Conservation (phyloP, 2,888 invertebrate genomes). For the Trachelus troglodyta region DNA sequence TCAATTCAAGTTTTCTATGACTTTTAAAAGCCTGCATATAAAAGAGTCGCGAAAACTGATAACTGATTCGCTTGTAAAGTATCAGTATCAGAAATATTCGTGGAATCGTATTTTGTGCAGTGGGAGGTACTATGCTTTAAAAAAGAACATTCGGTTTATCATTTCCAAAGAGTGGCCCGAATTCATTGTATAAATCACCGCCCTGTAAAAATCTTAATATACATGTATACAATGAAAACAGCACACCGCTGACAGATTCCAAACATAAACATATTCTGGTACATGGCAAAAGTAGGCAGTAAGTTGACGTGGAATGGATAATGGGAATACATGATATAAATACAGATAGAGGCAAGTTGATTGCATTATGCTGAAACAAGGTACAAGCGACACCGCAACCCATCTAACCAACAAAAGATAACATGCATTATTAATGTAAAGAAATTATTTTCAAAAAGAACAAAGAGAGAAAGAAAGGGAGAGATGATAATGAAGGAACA, state of each 20-base stretch:
- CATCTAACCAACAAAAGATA: slow-evolving; percentile 14
- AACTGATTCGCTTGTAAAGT: neutral
- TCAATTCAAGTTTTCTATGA: neutral
- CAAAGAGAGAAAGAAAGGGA: neutral
- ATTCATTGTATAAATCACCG: neutral
- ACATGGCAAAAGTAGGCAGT: slow-evolving; percentile 60
- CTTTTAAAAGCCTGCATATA: neutral
- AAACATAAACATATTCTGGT: slow-evolving; percentile 25
- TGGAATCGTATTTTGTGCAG: neutral
- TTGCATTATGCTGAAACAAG: slow-evolving; percentile 36
- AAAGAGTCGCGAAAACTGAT: neutral
- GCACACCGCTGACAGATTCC: neutral
- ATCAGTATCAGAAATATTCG: neutral
- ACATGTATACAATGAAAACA: neutral
- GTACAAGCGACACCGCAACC: slow-evolving; percentile 39
- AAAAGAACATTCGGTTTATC: neutral
- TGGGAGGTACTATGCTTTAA: neutral
- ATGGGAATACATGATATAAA: slow-evolving; percentile 33
- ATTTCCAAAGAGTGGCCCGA: neutral
- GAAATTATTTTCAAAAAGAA: slow-evolving; percentile 1
- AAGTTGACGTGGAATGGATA: slow-evolving; percentile 43
- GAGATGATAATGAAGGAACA: neutral
- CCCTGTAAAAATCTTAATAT: neutral
- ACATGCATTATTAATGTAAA: slow-evolving; percentile 36
- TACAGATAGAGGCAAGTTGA: slow-evolving; percentile 21